Conservation (phyloP, 2,113 vertebrate species). For the Panthera leo region DNA sequence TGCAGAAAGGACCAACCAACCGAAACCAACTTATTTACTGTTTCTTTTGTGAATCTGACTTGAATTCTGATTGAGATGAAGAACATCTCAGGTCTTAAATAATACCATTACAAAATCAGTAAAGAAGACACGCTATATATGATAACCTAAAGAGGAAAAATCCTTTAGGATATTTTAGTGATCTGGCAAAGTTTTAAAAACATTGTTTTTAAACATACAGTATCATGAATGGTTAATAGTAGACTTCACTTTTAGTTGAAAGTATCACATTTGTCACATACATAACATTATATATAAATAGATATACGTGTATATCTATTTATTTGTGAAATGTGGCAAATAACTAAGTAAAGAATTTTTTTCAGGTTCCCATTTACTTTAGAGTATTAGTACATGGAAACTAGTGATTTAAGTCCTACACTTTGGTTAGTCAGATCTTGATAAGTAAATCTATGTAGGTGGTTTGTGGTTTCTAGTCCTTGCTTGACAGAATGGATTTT, state of each 20-base stretch:
- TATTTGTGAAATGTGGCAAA: slow-evolving; percentile 1
- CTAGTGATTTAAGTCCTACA: not conserved
- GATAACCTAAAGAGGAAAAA: not conserved
- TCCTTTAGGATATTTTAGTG: not conserved
- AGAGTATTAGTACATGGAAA: not conserved
- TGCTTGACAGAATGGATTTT: slow-evolving; percentile 53
- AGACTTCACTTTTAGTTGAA: not conserved
- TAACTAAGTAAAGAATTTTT: not conserved
- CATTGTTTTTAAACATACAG: not conserved
- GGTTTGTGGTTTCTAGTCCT: slow-evolving; percentile 48
- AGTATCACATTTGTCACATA: not conserved
- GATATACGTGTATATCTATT: not conserved
- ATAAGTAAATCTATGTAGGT: slow-evolving; percentile 61
- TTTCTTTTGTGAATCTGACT: slow-evolving; percentile 9
- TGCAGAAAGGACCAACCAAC: not conserved
- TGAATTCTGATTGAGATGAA: not conserved
- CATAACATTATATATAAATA: not conserved
- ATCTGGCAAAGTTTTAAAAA: not conserved
- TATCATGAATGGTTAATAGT: not conserved
- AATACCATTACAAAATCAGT: not conserved
- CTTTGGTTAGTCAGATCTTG: slow-evolving; percentile 52
- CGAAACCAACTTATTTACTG: not conserved
- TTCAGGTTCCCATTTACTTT: not conserved
- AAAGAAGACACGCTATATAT: not conserved
- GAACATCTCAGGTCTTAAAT: not conserved